phyloP scores from a whole-genome alignment of 2,797 vertebrate genomes.

The Microctenopoma lineatum region DNA sequence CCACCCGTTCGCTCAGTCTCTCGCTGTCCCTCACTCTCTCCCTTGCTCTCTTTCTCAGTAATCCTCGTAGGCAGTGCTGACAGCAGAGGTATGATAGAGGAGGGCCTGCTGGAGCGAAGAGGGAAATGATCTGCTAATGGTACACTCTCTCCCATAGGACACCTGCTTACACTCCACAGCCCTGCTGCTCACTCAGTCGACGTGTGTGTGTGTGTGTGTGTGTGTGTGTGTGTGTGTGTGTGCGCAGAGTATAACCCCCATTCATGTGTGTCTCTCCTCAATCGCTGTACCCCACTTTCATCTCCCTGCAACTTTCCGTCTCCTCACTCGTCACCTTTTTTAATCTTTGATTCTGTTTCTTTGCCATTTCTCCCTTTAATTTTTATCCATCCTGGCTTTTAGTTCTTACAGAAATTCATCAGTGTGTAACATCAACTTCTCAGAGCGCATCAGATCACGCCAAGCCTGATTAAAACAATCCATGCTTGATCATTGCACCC shows the following conservation, averaged over 20 bases:
- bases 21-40: constrained; percentile 21
- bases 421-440: constrained; percentile 46
- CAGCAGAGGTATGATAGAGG: constrained; percentile 79
- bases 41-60: constrained; percentile 60
- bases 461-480: constrained; percentile 67
- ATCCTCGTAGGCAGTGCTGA: constrained; percentile 76
- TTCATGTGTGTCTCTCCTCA: constrained; percentile 31
- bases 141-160: constrained; percentile 80
- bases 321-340: not conserved
- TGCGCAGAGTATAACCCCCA: constrained; percentile 7
- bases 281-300: constrained; percentile 28
- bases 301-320: constrained; percentile 20
- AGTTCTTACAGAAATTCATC: constrained; percentile 29
- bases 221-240: no score
- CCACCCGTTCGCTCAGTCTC: constrained; percentile 47
- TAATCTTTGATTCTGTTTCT: not conserved
- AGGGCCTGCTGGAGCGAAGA: constrained; percentile 73
- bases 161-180: constrained; percentile 77
- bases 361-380: constrained; percentile 23
- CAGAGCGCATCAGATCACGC: constrained; percentile 56
- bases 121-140: constrained; percentile 82
- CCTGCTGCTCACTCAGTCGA: constrained; percentile 67
- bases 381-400: constrained; percentile 14
- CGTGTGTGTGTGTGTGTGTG: constrained; percentile 5
- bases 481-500: constrained; percentile 63